Evolutionary conservation across 2,113 vertebrate species (phyloP), one percentile per base, ranked within the genome.

Genomic region (Cathartes aura): DNA sequence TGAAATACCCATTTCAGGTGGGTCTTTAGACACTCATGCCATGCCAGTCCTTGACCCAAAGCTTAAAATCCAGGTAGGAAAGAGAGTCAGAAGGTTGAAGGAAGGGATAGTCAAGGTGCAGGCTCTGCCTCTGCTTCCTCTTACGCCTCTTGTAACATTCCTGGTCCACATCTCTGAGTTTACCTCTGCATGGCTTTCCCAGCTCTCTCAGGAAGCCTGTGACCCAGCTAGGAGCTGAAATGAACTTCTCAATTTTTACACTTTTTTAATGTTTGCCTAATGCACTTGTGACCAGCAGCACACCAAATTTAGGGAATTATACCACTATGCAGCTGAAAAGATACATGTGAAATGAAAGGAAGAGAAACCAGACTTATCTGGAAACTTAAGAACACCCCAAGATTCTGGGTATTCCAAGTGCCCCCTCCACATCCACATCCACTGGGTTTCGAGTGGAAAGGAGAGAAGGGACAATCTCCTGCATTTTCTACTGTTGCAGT

Each of bases 91-190:
- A 55, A 73, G 5, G 8, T 2, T 79, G 56, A 89, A 83, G 29
- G 6, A 71, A 64, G 24, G 62, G 16, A 79, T 4, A 52, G 2
- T 18, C 5, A 24, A 68, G 8, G 14, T 86, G 9, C 9, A 53
- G 21, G 6, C 6, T 67, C 20, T 80, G 3, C 40, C 9, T 82
- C 11, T 50, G 16, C 7, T 64, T 87, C 5, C 7, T 62, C 21
- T 82, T 14, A 6, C 2, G 10, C 5, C 6, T 71, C 8, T 48
- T 60, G 21, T 8, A 24, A 8, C 0, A 0, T 52, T 78, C 27
- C 8, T 66, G 6, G 14, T 30, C 19, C 29, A 60, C 23, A 47
- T 42, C 16, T 56, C 64, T 30, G 47, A 40, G 12, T 15, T 74
- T n/a, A n/a, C 5, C 5, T 30, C 23, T 68, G 18, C 13, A 20